Base-by-base conservation (phyloP, 2,113 vertebrate species). In the Alethe diademata region DNA sequence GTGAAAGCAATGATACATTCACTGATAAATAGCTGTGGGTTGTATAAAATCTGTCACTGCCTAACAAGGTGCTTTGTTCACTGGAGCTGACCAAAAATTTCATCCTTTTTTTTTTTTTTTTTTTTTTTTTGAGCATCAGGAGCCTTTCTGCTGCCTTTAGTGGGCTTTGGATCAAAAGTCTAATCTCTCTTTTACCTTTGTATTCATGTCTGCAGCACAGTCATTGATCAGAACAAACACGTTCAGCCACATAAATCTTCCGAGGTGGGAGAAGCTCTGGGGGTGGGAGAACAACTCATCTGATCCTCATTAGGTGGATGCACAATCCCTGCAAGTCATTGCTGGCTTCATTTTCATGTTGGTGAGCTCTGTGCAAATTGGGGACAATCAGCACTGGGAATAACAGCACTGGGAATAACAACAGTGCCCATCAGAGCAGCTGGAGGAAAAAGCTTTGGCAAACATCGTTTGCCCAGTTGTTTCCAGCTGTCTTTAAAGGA, bases 141-240 rank as follows among this genome's bases (percentile, higher is more conserved):
- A 88, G 60, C 54, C 47, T 88, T 83, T 89, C 70, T 86, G 62
- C 53, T 74, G 87, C 60, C 18, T 82, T 91, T 3, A 78, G 62
- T 4, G 38, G 62, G 84, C 87, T 91, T 65, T 57, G 84, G 67
- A 89, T 85, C 57, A 79, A 35, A 80, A 62, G 40, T 12, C 11
- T 69, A 86, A 90, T 88, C 87, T 73, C 54, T 51, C 58, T 42
- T 60, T 85, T 6, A 2, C 54, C 73, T 95, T 93, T 90, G 81
- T 88, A 70, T 89, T 78, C 14, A 1, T 61, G 70, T 66, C 81
- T 73, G 84, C 87, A 60, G 31, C 87, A 15, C 23, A 51, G 92
- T 9, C 73, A 94, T 83, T 90, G 92, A 91, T 90, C 62, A 86
- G 91, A 92, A 88, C 72, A 91, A 88, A 93, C 91, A 91, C 19